Evolutionary conservation across 2,797 vertebrate genomes (phyloP).

Genomic region (Benthosema pterotum): DNA sequence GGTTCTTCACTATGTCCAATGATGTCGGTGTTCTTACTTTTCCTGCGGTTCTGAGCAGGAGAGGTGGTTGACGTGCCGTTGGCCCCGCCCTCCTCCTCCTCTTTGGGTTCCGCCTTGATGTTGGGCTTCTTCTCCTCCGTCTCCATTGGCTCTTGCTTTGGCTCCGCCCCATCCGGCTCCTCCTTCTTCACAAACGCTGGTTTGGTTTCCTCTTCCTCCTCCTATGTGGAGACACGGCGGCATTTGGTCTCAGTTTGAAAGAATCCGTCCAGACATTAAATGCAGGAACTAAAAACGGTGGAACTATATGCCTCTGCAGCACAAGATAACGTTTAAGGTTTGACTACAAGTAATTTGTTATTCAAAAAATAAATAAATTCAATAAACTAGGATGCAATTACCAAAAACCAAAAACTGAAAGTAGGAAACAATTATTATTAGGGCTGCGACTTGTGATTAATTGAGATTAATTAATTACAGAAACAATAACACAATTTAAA

Average conservation of each 20-base stretch:
- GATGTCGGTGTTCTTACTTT: slow-evolving; percentile 80
- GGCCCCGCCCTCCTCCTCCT: slow-evolving; percentile 87
- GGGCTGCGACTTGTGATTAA: too few species aligned
- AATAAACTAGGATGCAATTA: too few species aligned
- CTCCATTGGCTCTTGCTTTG: slow-evolving; percentile 94
- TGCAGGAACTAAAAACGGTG: too few species aligned
- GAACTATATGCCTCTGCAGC: too few species aligned
- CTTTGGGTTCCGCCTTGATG: slow-evolving; percentile 88
- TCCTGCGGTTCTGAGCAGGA: slow-evolving; percentile 89
- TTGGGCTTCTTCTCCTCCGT: slow-evolving; percentile 90
- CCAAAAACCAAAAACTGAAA: too few species aligned
- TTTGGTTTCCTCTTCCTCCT: slow-evolving; percentile 76
- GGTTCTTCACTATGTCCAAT: background rate
- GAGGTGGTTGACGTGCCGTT: slow-evolving; percentile 82
- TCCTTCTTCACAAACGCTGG: slow-evolving; percentile 84
- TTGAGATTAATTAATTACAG: too few species aligned
- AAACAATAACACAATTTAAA: too few species aligned
- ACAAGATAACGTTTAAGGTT: too few species aligned
- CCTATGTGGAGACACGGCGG: slow-evolving; percentile 28
- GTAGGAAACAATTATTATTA: too few species aligned
- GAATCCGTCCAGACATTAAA: too few species aligned
- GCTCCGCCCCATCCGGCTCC: slow-evolving; percentile 79
- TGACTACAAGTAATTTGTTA: too few species aligned
- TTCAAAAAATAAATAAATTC: too few species aligned
- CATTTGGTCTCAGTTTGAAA: slow-evolving; percentile 6